Conservation (phyloP, 2,113 vertebrate genomes). For the Mohoua ochrocephala region DNA sequence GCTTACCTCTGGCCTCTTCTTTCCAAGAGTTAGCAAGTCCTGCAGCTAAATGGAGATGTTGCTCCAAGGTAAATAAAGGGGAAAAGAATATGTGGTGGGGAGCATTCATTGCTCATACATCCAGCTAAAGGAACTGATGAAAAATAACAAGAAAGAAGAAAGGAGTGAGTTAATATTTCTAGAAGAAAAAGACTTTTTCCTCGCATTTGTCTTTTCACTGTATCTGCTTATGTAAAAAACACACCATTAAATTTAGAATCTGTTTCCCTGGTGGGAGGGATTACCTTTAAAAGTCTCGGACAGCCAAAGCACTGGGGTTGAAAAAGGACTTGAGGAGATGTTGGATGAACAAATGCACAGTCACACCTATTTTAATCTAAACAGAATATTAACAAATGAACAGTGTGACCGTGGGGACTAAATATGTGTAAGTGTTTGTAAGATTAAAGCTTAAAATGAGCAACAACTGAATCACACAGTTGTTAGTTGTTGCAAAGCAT, state of each 20-base stretch:
- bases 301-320: not conserved
- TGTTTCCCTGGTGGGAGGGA: not conserved
- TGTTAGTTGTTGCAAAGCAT: not conserved
- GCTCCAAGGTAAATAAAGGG: not conserved
- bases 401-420: fast-evolving
- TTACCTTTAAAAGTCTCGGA: not conserved
- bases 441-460: not conserved
- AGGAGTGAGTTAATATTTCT: not conserved
- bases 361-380: not conserved
- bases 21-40: not conserved
- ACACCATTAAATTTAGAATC: not conserved
- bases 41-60: not conserved
- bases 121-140: not conserved
- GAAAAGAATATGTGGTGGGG: fast-evolving
- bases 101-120: not conserved
- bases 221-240: not conserved
- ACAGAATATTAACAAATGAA: not conserved
- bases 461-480: not conserved
- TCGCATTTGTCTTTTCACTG: not conserved
- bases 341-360: not conserved
- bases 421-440: not conserved
- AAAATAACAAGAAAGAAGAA: not conserved
- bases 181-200: not conserved
- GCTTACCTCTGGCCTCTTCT: not conserved
- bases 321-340: not conserved